Base-by-base conservation (phyloP, 1,140 invertebrate genomes). In the Lepidurus couesii region DNA sequence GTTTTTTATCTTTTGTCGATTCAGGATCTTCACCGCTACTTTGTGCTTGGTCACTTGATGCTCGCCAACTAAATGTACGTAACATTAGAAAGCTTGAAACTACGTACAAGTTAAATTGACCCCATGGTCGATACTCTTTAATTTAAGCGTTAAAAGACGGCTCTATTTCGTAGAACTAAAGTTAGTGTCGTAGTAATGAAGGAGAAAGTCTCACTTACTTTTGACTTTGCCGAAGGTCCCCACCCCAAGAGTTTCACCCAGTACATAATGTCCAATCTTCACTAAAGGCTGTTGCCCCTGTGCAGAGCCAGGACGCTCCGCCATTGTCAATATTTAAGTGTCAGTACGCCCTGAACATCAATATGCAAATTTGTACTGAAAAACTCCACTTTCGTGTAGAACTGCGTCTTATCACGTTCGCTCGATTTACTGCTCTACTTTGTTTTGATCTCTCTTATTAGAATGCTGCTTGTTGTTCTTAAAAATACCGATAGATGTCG, bases 11-110 rank as follows among this genome's bases (percentile, higher is more conserved):
- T 99, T 99, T 83, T 99, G 95, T 42, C 98, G 89, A 85, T 99
- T 99, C 42, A 99, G 86, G 81, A 99, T 99, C 87, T 99, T 99
- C 0, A 99, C 95, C 42, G 98, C 98, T 47, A 99, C 98, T 88
- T 99, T 98, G 84, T 99, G 96, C 80, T 95, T 95, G 8, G 98
- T 99, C 42, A 98, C 86, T 81, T 98, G 94, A 88, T 99, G 98
- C 84, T 97, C 95, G 6, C 97, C 98, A 85, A 98, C 92, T 93
- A 82, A 16, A 16, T 13, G 21, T 65, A 21, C 16, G 21, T 16
- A 65, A 7, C 16, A 65, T 65, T 21, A 65, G 53, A 65, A 21
- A 47, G 10, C 10, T 8, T 65, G 34, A 3, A 34, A 34, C 34
- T 34, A 34, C 34, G 34, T 4, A 34, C 4, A 34, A 34, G 34